These are phyloP conservation scores for Macrotis lagotis DNA, from an alignment of 2,113 vertebrate species.

Conservation along the genomic window DNA sequence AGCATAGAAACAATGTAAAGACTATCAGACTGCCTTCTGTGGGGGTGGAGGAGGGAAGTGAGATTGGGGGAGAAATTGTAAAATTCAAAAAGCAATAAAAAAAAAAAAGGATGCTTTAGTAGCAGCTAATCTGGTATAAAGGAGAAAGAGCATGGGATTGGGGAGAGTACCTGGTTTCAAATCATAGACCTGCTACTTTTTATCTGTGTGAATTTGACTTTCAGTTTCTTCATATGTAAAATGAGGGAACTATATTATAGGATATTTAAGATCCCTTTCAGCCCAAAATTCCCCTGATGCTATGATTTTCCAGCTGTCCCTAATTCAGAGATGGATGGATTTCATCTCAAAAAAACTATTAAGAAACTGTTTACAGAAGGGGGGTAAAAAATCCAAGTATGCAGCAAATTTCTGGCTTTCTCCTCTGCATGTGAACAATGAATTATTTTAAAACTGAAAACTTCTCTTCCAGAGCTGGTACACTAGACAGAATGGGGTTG, in stretches of 20 bases:
- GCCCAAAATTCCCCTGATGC: not conserved
- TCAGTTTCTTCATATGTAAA: not conserved
- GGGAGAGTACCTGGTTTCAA: not conserved
- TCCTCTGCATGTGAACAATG: not conserved
- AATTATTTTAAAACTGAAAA: conserved; percentile 5
- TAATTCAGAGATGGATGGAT: not conserved
- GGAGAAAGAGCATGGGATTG: not conserved
- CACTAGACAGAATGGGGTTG: not conserved
- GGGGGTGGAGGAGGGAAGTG: no score
- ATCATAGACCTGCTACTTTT: not conserved
- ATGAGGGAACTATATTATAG: not conserved
- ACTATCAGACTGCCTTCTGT: no score
- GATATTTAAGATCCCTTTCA: not conserved
- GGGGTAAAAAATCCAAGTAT: not conserved
- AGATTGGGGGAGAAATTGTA: no score
- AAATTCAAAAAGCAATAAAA: no score
- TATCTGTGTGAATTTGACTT: not conserved
- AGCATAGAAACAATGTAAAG: no score
- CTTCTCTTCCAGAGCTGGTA: conserved; percentile 14
- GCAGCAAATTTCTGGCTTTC: conserved; percentile 12
- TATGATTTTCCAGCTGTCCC: not conserved
- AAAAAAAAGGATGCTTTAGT: conserved; percentile 23
- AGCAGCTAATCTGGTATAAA: conserved; percentile 1
- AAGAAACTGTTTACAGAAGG: conserved; percentile 33
- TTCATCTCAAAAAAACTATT: conserved; percentile 40